phyloP scores from a whole-genome alignment of 2,113 vertebrate genomes.

The Nothobranchius furzeri region DNA sequence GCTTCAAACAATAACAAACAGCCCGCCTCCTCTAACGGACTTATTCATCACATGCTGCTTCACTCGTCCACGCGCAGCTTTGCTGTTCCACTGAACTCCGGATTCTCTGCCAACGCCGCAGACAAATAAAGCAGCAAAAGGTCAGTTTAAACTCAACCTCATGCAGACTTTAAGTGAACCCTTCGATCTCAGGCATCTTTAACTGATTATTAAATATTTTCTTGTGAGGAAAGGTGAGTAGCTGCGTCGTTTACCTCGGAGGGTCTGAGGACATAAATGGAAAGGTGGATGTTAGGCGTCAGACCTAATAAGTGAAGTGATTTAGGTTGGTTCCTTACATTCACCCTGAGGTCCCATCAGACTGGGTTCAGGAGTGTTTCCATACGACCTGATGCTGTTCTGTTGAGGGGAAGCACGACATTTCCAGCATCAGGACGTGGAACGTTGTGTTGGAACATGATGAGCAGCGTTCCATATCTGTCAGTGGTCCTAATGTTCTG shows the following conservation, averaged over 20 bases:
- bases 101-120: not conserved
- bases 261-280: not conserved
- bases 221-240: not conserved
- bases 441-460: not conserved
- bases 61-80: not conserved
- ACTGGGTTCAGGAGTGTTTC: no score
- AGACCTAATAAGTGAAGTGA: no score
- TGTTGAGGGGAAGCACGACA: not conserved
- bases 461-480: not conserved
- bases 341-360: no score
- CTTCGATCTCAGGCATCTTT: not conserved
- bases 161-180: no score
- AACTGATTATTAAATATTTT: not conserved
- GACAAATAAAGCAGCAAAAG: not conserved
- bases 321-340: no score
- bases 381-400: not conserved
- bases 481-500: not conserved
- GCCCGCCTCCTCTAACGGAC: constrained; percentile 2
- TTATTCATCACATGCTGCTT: constrained; percentile 24
- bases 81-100: not conserved
- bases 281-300: no score
- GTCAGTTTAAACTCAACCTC: no score
- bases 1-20: constrained; percentile 12
- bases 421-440: not conserved
- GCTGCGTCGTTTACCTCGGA: not conserved